A percentile compares a stretch with the other conserved stretches of the same genome.
Conservation (phyloP, 2,797 vertebrate species). For the Hephaestus fuliginosus region DNA sequence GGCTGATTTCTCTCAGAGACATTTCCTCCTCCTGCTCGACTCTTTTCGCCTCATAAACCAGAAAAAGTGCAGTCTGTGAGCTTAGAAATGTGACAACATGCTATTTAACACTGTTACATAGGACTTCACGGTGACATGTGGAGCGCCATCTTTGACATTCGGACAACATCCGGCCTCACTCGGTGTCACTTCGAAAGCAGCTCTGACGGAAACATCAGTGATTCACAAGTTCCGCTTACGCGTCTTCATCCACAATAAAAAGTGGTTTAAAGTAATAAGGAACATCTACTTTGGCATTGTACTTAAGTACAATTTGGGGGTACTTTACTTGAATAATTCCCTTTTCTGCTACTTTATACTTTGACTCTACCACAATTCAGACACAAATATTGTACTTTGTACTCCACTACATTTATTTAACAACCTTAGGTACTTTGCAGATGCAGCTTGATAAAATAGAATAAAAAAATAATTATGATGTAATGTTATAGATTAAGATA, state of each 20-base stretch:
- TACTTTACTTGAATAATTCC: no score
- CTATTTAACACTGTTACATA: accelerated
- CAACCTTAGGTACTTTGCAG: no score
- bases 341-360: no score
- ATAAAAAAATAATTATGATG: no score
- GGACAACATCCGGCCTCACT: slow-evolving; percentile 67
- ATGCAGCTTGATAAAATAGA: no score
- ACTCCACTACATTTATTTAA: no score
- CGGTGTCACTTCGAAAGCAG: slow-evolving; percentile 5
- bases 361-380: no score
- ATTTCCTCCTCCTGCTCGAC: slow-evolving; percentile 46
- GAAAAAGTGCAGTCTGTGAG: neutral
- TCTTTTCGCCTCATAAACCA: neutral
- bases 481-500: no score
- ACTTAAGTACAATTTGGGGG: no score
- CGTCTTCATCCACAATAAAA: neutral
- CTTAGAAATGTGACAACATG: neutral
- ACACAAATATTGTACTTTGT: no score
- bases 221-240: slow-evolving; percentile 33
- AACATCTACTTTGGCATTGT: no score
- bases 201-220: slow-evolving; percentile 48
- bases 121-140: slow-evolving; percentile 34
- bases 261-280: neutral
- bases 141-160: slow-evolving; percentile 77
- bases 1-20: slow-evolving; percentile 63